Base-by-base conservation (phyloP, 1,140 invertebrate genomes). In the Trichonephila inaurata region DNA sequence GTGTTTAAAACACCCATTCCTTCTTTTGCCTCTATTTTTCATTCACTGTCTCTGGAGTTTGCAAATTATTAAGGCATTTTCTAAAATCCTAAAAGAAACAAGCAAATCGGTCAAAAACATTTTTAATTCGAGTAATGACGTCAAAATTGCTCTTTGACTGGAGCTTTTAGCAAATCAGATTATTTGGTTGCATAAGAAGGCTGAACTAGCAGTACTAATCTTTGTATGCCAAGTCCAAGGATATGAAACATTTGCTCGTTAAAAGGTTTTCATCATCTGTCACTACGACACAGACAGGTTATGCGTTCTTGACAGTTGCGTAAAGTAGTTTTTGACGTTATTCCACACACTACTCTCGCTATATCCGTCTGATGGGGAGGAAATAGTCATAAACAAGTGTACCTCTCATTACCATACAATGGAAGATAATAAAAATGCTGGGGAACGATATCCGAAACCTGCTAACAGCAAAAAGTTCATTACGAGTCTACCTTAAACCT, bases 401-500 rank as follows among this genome's bases (percentile, higher is more conserved):
- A 8, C 72, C 6, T 18, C 72, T 77, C 28, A 77, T 77, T 77
- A 77, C 28, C 72, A 77, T 77, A 77, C 72, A 77, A 77, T 77
- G 12, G 72, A 40, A 40, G 7, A 28, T 24, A 28, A 69, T 69
- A 69, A 69, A 51, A 69, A 28, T 69, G 24, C n/a, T 14, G n/a
- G 66, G 66, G 66, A 69, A 24, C 24, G 66, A 24, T 12, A 24
- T 69, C n/a, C 5, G 24, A 69, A 69, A 28, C 66, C n/a, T 2
- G 66, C 66, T 28, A 24, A n/a, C 21, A 12, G 21, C 5, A 3
- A 24, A 8, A 51, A 51, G 51, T 51, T 51, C 51, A 51, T 51
- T 51, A 51, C 51, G 51, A 7, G 51, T 51, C 51, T 51, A 51
- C 66, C 8, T 69, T 28, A 19, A n/a, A 72, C 66, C 28, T 72